A percentile compares a stretch with the other conserved stretches of the same genome.
Conservation (phyloP, 2,888 invertebrate genomes). For the Thyatira batis region DNA sequence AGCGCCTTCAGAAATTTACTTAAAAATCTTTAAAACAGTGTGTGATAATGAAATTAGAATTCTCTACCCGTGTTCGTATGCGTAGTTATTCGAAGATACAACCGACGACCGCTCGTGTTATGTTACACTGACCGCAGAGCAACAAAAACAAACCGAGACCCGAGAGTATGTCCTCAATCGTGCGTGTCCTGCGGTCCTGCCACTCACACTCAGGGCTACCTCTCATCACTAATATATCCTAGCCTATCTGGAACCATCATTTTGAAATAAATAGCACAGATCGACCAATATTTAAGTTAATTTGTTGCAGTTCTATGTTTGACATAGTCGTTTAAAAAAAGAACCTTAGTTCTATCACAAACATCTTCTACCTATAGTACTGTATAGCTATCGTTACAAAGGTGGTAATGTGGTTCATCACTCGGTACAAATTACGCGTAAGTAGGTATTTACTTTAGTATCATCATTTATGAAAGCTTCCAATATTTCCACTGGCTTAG, state of each 20-base stretch:
- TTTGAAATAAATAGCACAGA: too few relatives aligned
- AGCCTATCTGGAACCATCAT: not conserved
- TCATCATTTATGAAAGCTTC: too few relatives aligned
- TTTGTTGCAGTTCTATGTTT: too few relatives aligned
- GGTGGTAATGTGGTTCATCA: too few relatives aligned
- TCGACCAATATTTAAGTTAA: too few relatives aligned
- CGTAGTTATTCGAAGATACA: slow-evolving; percentile 36
- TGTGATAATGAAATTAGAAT: not conserved
- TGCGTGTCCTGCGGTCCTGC: slow-evolving; percentile 68
- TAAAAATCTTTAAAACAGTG: not conserved
- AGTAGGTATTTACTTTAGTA: too few relatives aligned
- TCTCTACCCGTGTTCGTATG: slow-evolving; percentile 8
- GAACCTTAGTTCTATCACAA: too few relatives aligned
- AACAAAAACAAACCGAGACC: slow-evolving; percentile 68
- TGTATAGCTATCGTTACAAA: too few relatives aligned
- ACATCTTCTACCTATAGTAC: too few relatives aligned
- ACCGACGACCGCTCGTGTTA: slow-evolving; percentile 52
- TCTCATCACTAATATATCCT: slow-evolving; percentile 9
- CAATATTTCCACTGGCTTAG: too few relatives aligned
- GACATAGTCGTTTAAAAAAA: too few relatives aligned
- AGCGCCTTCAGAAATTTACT: not conserved
- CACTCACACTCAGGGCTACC: slow-evolving; percentile 47
- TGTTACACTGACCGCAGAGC: slow-evolving; percentile 76
- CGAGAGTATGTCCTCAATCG: slow-evolving; percentile 77
- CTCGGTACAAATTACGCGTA: too few relatives aligned